Percentiles rank a stretch among this genome's conserved stretches.
These are phyloP conservation scores for Agrilus mali DNA, from an alignment of 2,888 invertebrate species.

Conservation along the genomic window DNA sequence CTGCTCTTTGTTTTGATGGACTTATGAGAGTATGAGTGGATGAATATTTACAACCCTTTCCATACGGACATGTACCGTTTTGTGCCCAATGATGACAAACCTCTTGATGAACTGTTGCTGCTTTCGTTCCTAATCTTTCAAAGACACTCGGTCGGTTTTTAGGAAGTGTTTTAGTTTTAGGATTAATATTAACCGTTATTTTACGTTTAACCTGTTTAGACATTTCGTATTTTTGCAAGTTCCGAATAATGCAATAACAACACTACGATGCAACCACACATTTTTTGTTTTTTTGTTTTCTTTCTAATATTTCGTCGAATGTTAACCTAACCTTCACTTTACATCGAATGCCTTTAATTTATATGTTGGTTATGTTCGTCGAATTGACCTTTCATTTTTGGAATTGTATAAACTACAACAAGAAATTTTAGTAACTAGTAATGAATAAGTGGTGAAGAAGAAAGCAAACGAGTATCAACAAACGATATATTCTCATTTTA, in stretches of 20 bases:
- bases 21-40: constrained; percentile 61
- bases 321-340: too few species aligned
- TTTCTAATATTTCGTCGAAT: too few species aligned
- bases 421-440: too few species aligned
- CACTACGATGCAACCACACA: too few species aligned
- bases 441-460: too few species aligned
- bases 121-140: constrained; percentile 69
- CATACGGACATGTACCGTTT: constrained; percentile 65
- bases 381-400: too few species aligned
- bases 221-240: constrained; percentile 31
- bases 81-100: constrained; percentile 67
- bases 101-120: constrained; percentile 44
- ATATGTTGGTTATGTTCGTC: too few species aligned
- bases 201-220: constrained; percentile 62
- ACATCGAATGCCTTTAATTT: too few species aligned
- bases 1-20: constrained; percentile 58
- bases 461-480: too few species aligned
- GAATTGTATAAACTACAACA: too few species aligned
- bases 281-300: too few species aligned
- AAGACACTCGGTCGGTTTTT: constrained; percentile 65
- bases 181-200: constrained; percentile 58
- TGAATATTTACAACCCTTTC: constrained; percentile 66
- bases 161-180: constrained; percentile 50
- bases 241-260: constrained; percentile 8
- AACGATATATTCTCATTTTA: too few species aligned